Base-by-base conservation (phyloP, 2,888 invertebrate species). In the Papilio gigon region DNA sequence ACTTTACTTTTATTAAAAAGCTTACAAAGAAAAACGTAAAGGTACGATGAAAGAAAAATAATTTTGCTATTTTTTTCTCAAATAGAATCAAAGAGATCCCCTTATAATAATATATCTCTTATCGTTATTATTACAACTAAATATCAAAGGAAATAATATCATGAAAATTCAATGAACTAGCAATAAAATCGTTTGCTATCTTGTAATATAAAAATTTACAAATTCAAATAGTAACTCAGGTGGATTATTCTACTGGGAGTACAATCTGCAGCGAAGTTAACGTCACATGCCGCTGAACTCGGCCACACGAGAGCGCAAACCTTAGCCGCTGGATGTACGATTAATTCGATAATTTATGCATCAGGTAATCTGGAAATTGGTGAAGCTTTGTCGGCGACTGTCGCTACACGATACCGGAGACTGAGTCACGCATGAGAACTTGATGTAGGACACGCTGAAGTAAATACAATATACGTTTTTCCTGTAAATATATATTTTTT, bases 341-440 rank as follows among this genome's bases (percentile, higher is more conserved):
- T 87, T 88, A 88, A 89, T 86, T 86, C 87, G 87, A 86, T 87
- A 84, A 83, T 89, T 90, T 85, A 90, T 88, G 90, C 89, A 88
- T 87, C 89, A 85, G 78, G 82, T 87, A 83, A 86, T 88, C 84
- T 86, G 85, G 87, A 90, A 90, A 91, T 91, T 90, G 89, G 87
- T 84, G 81, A 80, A 81, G 87, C 89, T 89, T 89, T 89, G 89
- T 87, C 88, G 88, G 85, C 78, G 63, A 27, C 73, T 73, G 71
- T 73, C 71, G 80, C 77, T 83, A 82, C 84, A 80, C 80, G 84
- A 75, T 78, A 78, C 80, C 77, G 71, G 74, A 74, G 74, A 22
- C 20, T 30, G 58, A 42, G 30, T 35, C 17, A 59, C 25, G 68
- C 64, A 62, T 50, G 69, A 35, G 4, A 59, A 50, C 44, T 37